These are phyloP conservation scores for Enteromius afrohamiltoni DNA, from an alignment of 2,797 vertebrate species.

Conservation along the genomic window DNA sequence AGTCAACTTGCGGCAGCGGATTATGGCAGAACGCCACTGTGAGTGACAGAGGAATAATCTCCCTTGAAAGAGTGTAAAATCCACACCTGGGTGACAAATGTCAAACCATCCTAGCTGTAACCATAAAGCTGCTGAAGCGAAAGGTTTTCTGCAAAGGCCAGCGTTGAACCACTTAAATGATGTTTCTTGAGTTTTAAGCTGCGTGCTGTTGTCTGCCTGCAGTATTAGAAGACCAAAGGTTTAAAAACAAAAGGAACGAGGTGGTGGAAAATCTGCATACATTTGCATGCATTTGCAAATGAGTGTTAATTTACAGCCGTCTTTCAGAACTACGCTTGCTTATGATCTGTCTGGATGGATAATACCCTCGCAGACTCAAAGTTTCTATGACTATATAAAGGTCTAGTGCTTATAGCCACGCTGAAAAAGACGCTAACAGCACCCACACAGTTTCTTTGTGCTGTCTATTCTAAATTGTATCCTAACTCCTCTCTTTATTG, in stretches of 20 bases:
- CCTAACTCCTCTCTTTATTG: constrained; percentile 28
- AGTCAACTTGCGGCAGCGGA: constrained; percentile 24
- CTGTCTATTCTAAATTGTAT: constrained; percentile 56
- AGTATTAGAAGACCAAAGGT: constrained; percentile 79
- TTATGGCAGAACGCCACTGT: constrained; percentile 54
- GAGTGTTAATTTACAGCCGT: constrained; percentile 74
- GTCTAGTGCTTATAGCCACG: constrained; percentile 51
- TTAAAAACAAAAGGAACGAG: constrained; percentile 67
- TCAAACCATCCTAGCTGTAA: constrained; percentile 64
- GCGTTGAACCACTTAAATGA: constrained; percentile 74
- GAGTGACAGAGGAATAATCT: constrained; percentile 67
- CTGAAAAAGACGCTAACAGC: constrained; percentile 52
- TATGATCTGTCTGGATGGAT: constrained; percentile 60
- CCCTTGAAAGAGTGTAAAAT: constrained; percentile 71
- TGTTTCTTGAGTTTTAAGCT: constrained; percentile 81
- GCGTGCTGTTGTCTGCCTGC: constrained; percentile 76
- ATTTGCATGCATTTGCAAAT: constrained; percentile 81
- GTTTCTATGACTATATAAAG: constrained; percentile 58
- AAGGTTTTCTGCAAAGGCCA: constrained; percentile 75
- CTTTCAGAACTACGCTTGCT: constrained; percentile 69
- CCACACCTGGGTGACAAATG: constrained; percentile 69
- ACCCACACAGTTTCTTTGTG: constrained; percentile 50
- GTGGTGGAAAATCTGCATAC: constrained; percentile 79
- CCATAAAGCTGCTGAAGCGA: constrained; percentile 58
- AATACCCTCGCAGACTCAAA: constrained; percentile 60